Percentiles rank a stretch among this genome's conserved stretches.
phyloP scores from a whole-genome alignment of 2,888 invertebrate species.

The Troides oblongomaculatus region DNA sequence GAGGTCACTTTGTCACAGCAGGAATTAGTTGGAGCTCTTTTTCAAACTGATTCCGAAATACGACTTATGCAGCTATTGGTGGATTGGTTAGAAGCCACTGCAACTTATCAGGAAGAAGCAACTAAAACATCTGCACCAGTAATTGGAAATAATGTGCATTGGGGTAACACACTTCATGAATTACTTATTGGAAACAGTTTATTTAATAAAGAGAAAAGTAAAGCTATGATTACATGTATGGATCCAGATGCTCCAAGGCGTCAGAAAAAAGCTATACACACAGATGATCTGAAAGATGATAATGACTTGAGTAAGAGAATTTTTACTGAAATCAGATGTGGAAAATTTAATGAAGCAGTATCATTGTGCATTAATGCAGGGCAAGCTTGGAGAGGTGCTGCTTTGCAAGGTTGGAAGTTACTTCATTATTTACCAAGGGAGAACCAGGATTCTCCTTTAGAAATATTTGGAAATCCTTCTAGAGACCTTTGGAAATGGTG shows the following conservation, averaged over 20 bases:
- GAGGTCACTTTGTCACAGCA: constrained; percentile 66
- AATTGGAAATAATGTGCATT: constrained; percentile 84
- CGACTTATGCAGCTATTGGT: constrained; percentile 90
- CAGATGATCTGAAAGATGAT: constrained; percentile 91
- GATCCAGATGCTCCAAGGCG: constrained; percentile 95
- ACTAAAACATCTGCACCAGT: constrained; percentile 68
- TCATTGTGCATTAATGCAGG: constrained; percentile 91
- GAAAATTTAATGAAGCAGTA: constrained; percentile 91
- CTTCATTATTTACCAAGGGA: constrained; percentile 91
- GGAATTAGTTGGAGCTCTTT: constrained; percentile 61
- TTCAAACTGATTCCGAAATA: constrained; percentile 76
- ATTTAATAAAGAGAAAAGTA: constrained; percentile 69
- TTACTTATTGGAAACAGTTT: constrained; percentile 77
- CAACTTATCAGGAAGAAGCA: constrained; percentile 87
- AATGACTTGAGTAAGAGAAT: constrained; percentile 78
- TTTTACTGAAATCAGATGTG: constrained; percentile 90
- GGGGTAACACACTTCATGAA: constrained; percentile 95
- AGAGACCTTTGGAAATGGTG: constrained; percentile 89
- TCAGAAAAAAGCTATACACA: constrained; percentile 88
- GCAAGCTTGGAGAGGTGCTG: constrained; percentile 94
- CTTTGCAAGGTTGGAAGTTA: constrained; percentile 93
- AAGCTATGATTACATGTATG: constrained; percentile 82
- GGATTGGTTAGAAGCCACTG: constrained; percentile 95
- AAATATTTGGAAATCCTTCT: constrained; percentile 90
- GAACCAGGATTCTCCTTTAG: constrained; percentile 63